phyloP scores from a whole-genome alignment of 2,113 vertebrate genomes.

The Pteronura brasiliensis region DNA sequence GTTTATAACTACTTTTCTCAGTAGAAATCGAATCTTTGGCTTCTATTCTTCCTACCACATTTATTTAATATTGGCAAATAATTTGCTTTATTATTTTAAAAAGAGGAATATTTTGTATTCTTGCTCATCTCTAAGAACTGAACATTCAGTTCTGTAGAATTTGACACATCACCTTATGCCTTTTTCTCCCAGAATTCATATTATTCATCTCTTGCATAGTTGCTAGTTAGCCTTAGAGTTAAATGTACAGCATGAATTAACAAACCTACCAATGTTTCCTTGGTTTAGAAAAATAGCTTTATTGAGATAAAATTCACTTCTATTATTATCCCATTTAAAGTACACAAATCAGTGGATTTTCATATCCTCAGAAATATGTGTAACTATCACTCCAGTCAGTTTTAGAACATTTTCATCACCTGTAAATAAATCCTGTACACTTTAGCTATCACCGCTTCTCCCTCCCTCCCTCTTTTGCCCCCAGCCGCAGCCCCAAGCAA shows the following conservation, averaged over 20 bases:
- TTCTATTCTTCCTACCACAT: not conserved
- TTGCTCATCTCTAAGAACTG: slow-evolving; percentile 15
- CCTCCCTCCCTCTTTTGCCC: not conserved
- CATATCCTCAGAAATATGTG: not conserved
- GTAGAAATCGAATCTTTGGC: not conserved
- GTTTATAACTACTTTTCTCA: not conserved
- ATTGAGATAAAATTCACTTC: not conserved
- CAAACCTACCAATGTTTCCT: not conserved
- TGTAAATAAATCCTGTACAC: not conserved
- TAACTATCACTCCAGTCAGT: not conserved
- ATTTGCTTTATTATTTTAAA: not conserved
- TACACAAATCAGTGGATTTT: not conserved
- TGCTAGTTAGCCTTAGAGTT: not conserved
- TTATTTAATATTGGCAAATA: not conserved
- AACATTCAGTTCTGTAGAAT: not conserved
- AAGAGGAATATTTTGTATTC: not conserved
- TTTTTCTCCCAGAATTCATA: slow-evolving; percentile 28
- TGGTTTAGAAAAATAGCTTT: not conserved
- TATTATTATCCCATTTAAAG: not conserved
- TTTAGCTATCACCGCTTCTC: not conserved
- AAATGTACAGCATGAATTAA: not conserved
- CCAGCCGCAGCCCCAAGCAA: not conserved
- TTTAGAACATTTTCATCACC: not conserved
- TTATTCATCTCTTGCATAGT: not conserved
- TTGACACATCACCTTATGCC: not conserved